Conservation (phyloP, 2,888 invertebrate species). For the Xiphydria camelus region DNA sequence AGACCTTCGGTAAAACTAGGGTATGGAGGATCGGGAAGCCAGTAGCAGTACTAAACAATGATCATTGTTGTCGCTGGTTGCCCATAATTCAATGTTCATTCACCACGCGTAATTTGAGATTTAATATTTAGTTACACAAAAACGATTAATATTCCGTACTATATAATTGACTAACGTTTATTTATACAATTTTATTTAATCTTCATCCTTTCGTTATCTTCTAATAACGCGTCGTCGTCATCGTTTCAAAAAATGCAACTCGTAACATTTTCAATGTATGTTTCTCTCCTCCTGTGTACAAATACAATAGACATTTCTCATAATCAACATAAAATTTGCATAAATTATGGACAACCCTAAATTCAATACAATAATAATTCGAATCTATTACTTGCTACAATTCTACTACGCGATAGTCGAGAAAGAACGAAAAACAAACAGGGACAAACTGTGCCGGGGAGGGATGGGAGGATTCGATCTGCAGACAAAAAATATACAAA, state of each 20-base stretch:
- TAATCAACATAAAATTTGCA: constrained; percentile 30
- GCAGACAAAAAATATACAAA: constrained; percentile 16
- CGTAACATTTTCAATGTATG: constrained; percentile 21
- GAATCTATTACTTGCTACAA: constrained; percentile 36
- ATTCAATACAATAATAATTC: constrained; percentile 42
- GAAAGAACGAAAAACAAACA: constrained; percentile 6
- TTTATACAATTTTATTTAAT: constrained; percentile 38
- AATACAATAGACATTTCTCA: constrained; percentile 22
- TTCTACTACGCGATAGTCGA: constrained; percentile 34
- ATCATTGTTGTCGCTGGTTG: constrained; percentile 51
- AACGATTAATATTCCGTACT: constrained; percentile 47
- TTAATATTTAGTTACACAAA: constrained; percentile 48
- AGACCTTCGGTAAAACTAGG: constrained; percentile 52
- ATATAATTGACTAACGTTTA: constrained; percentile 54
- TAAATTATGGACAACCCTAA: constrained; percentile 56
- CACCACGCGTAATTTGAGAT: constrained; percentile 25
- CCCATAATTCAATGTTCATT: constrained; percentile 53
- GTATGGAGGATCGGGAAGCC: constrained; percentile 57
- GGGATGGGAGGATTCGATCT: not conserved
- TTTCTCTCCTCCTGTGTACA: constrained; percentile 18
- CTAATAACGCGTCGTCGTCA: constrained; percentile 11
- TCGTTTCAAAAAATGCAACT: constrained; percentile 12
- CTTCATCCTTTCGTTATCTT: constrained; percentile 11
- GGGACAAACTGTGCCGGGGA: constrained; percentile 4
- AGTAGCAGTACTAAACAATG: constrained; percentile 51